Percentiles rank a stretch among this genome's conserved stretches.
Evolutionary conservation across 2,113 vertebrate species (phyloP).

Genomic region (Laticauda colubrina): DNA sequence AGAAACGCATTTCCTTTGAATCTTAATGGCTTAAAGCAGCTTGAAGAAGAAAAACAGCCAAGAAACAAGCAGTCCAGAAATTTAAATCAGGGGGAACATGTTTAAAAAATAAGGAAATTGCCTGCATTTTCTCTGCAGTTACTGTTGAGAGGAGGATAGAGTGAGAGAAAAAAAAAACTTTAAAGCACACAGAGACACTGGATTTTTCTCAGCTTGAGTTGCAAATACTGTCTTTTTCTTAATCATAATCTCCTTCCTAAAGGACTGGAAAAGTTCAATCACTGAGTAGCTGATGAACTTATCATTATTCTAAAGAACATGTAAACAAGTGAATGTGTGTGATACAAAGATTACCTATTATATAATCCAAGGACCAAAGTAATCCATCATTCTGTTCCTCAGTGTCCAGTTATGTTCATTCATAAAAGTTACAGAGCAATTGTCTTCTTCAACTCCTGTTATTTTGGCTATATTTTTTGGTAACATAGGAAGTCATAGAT

Average conservation of each 20-base stretch:
- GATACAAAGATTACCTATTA: background rate
- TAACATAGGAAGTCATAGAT: background rate
- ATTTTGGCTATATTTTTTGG: background rate
- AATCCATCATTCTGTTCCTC: background rate
- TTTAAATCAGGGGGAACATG: constrained; percentile 25
- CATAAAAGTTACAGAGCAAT: background rate
- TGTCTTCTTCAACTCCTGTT: background rate
- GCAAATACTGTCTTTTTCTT: background rate
- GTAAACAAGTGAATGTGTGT: background rate
- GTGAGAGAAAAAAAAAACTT: background rate
- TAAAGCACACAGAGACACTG: background rate
- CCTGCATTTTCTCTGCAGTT: background rate
- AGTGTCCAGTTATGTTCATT: background rate
- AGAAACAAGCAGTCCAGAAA: background rate
- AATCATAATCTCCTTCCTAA: background rate
- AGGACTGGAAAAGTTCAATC: no score
- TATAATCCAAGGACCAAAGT: background rate
- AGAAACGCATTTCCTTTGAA: constrained; percentile 31
- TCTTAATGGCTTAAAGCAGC: constrained; percentile 24
- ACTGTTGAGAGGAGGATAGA: background rate
- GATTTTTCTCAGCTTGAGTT: background rate
- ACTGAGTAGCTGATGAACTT: no score
- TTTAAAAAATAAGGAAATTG: constrained; percentile 16
- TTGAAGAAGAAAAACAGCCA: constrained; percentile 7
- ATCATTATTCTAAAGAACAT: background rate